These are phyloP conservation scores for Venusia cambrica DNA, from an alignment of 2,888 invertebrate genomes.

Conservation along the genomic window DNA sequence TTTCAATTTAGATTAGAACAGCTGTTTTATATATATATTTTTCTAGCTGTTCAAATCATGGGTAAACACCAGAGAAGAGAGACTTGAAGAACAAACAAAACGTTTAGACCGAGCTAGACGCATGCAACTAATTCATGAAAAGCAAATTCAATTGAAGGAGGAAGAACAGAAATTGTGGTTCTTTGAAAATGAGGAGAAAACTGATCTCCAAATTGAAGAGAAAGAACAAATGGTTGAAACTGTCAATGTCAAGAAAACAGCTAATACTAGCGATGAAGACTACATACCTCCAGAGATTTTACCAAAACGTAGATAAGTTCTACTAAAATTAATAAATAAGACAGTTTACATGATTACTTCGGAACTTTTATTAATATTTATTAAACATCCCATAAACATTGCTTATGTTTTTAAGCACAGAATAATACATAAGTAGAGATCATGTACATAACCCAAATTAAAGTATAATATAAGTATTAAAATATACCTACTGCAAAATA, in stretches of 20 bases:
- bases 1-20: too few relatives aligned
- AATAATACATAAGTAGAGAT: too few relatives aligned
- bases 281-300: constrained; percentile 88
- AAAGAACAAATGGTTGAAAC: constrained; percentile 63
- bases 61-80: constrained; percentile 78
- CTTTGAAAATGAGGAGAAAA: constrained; percentile 89
- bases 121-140: constrained; percentile 61
- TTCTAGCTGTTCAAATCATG: constrained; percentile 81
- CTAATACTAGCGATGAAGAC: constrained; percentile 76
- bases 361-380: too few relatives aligned
- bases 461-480: too few relatives aligned
- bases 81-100: constrained; percentile 81
- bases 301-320: constrained; percentile 53
- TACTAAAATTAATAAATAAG: constrained; percentile 1
- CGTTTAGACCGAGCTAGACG: constrained; percentile 80
- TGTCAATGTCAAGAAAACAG: constrained; percentile 66
- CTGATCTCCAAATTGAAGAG: constrained; percentile 86
- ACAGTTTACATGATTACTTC: too few relatives aligned
- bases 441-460: too few relatives aligned
- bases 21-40: constrained; percentile 12
- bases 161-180: constrained; percentile 87
- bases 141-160: constrained; percentile 78
- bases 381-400: too few relatives aligned
- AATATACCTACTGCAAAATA: too few relatives aligned
- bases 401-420: too few relatives aligned